Conservation (phyloP, 2,797 vertebrate genomes). For the Cryptoprocta ferox region DNA sequence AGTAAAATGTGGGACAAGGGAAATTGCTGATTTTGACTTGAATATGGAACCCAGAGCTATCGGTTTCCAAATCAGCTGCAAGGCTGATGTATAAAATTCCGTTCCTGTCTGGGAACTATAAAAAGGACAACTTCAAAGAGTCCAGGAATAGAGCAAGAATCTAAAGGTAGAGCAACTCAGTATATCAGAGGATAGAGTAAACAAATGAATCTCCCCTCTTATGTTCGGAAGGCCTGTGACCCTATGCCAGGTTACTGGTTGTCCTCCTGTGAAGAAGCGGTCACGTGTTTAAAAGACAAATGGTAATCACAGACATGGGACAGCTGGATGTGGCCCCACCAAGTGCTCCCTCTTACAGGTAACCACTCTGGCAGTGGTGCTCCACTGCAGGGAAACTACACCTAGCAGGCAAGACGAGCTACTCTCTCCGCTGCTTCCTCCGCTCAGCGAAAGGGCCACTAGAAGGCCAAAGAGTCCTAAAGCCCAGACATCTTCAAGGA, state of each 20-base stretch:
- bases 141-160: neutral
- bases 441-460: neutral
- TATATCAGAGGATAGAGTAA: neutral
- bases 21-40: neutral
- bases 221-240: neutral
- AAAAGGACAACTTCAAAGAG: neutral
- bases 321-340: neutral
- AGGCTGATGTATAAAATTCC: neutral
- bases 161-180: neutral
- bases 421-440: fast-evolving
- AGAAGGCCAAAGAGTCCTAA: neutral
- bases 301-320: neutral
- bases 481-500: neutral
- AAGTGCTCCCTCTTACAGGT: neutral
- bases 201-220: neutral
- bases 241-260: neutral
- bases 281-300: neutral
- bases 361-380: neutral
- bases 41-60: neutral
- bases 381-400: neutral
- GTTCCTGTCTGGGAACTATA: neutral
- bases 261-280: neutral
- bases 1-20: neutral
- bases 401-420: neutral
- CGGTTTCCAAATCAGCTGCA: neutral